phyloP scores from a whole-genome alignment of 1,140 invertebrate genomes.

The Calycopis cecrops region DNA sequence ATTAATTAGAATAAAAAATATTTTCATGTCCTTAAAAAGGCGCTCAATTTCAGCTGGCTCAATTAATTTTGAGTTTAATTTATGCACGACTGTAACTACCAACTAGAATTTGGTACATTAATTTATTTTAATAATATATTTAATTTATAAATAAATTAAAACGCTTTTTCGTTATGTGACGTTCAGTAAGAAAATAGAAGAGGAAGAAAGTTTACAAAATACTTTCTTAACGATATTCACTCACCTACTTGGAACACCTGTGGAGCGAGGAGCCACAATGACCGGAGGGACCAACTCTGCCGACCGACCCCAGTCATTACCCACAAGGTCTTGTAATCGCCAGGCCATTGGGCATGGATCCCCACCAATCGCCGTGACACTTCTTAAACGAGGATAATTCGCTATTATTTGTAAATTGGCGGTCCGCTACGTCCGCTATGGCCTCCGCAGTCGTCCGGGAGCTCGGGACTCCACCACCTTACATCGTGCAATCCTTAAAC shows the following conservation, averaged over 20 bases:
- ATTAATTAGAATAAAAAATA: too few species aligned
- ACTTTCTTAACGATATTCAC: background rate
- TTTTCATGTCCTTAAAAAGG: too few species aligned
- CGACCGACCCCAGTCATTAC: constrained; percentile 53
- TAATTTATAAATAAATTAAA: too few species aligned
- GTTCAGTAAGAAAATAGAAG: too few species aligned
- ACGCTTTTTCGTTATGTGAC: too few species aligned
- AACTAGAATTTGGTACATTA: too few species aligned
- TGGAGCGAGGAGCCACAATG: constrained; percentile 27
- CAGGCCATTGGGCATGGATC: constrained; percentile 65
- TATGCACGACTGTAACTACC: too few species aligned
- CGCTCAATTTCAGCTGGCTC: too few species aligned
- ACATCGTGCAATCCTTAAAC: constrained; percentile 44
- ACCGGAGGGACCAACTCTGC: too few species aligned
- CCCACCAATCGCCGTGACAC: constrained; percentile 71
- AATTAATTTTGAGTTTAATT: too few species aligned
- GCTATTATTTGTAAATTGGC: constrained; percentile 74
- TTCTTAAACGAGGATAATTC: constrained; percentile 74
- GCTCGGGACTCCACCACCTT: constrained; percentile 52
- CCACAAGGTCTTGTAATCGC: constrained; percentile 66
- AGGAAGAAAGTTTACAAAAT: too few species aligned
- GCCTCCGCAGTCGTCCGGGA: constrained; percentile 58
- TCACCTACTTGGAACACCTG: constrained; percentile 6
- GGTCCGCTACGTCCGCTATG: constrained; percentile 55
- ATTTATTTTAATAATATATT: too few species aligned